Evolutionary conservation across 92 coral and sea anemone genomes (phyloP).

Genomic region (Heliopora coerulea): DNA sequence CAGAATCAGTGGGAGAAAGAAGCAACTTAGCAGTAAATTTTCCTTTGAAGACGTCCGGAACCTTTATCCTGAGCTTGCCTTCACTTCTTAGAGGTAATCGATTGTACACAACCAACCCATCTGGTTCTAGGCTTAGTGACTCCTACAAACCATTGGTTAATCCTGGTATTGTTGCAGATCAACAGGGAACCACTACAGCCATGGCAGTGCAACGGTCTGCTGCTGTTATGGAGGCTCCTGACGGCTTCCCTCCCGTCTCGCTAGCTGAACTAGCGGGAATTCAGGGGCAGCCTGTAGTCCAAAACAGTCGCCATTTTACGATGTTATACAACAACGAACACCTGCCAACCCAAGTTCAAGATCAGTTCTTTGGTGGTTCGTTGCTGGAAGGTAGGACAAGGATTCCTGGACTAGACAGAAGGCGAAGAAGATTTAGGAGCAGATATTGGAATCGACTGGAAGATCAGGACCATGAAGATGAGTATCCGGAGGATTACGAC

Average conservation of each 20-base stretch:
- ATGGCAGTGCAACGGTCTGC: neutral
- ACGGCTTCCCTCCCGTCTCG: neutral
- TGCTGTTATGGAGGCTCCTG: neutral
- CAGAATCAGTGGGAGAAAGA: conserved; percentile 9
- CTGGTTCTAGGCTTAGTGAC: neutral
- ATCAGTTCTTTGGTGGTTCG: conserved; percentile 15
- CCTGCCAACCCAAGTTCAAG: conserved; percentile 4
- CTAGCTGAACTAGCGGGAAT: conserved; percentile 27
- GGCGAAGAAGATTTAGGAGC: neutral
- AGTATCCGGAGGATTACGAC: conserved; percentile 48
- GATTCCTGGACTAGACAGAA: conserved; percentile 10
- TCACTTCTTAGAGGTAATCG: neutral
- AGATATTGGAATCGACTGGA: neutral
- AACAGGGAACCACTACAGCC: neutral
- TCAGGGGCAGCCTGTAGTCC: conserved; percentile 17
- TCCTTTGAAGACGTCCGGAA: conserved; percentile 4
- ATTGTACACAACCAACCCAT: neutral
- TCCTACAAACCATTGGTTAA: neutral
- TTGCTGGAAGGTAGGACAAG: conserved; percentile 25
- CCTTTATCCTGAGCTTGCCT: conserved; percentile 20
- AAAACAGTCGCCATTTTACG: neutral
- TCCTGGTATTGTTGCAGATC: neutral
- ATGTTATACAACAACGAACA: conserved; percentile 26
- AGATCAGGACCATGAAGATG: conserved; percentile 40
- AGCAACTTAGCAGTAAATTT: conserved; percentile 1